Percentiles rank a stretch among this genome's conserved stretches.
Conservation (phyloP, 2,797 vertebrate species). For the Phylloscopus collybita region DNA sequence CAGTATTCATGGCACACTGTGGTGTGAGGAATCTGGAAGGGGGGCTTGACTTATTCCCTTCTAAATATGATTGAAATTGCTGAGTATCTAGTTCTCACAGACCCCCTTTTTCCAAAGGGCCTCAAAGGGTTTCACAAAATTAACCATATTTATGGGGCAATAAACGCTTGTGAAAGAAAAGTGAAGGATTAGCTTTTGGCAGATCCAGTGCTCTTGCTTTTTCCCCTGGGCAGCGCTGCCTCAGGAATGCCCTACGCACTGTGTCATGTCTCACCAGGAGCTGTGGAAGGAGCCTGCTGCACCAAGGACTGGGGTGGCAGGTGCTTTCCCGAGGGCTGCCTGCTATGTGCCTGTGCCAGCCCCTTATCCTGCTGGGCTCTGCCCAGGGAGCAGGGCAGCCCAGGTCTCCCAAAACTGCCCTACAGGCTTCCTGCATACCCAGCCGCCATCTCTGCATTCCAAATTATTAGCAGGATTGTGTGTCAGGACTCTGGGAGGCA, state of each 20-base stretch:
- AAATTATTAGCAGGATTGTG: background rate
- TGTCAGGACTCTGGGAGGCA: background rate
- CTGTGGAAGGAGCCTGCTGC: background rate
- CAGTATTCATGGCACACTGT: slow-evolving; percentile 7
- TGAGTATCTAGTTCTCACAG: background rate
- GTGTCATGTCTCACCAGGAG: background rate
- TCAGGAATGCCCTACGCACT: fast-evolving
- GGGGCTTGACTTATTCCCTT: background rate
- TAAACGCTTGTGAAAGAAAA: background rate
- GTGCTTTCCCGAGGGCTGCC: background rate
- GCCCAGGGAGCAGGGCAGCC: background rate
- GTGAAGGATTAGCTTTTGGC: background rate
- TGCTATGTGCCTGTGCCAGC: background rate
- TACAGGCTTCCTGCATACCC: background rate
- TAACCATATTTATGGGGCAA: background rate
- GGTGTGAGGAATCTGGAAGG: background rate
- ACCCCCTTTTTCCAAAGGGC: background rate
- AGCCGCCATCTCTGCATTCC: background rate
- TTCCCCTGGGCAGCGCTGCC: background rate
- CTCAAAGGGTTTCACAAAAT: background rate
- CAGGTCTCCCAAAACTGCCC: background rate
- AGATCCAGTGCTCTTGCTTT: background rate
- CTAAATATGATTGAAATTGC: background rate
- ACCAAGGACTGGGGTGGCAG: background rate
- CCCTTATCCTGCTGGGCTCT: background rate